Evolutionary conservation across 1,140 invertebrate species (phyloP), one percentile per base, ranked within the genome.

Genomic region (Drosophila pectinifera): DNA sequence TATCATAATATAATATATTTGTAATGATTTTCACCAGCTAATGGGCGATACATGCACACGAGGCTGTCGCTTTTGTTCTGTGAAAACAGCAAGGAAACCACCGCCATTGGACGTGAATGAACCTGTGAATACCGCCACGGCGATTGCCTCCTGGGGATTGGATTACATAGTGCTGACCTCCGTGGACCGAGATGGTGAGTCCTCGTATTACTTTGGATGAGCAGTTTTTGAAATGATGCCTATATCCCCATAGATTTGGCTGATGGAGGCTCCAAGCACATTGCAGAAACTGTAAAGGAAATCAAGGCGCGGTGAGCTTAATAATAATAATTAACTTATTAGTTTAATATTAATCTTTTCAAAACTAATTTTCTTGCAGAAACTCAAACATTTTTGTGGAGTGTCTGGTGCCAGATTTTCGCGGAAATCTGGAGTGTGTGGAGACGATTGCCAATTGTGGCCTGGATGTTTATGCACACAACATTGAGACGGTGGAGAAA

Each of bases 111-210:
- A 99, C 94, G 95, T 96, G 0, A 93, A 96, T 56, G 99, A 99
- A 93, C 99, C 99, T 8, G 83, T 94, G 5, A 98, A 99, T 92
- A 99, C 98, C 5, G 99, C 98, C 3, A 94, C 93, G 63, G 98
- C 99, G 4, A 96, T 99, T 78, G 94, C 95, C 48, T 95, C 96
- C 43, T 99, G 99, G 99, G 97, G 97, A 11, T 93, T 99, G 10
- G 97, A 99, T 92, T 99, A 99, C 93, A 96, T 99, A 67, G 99
- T 99, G 20, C 93, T 99, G 4, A 99, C 99, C 4, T 99, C 98
- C 14, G 99, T 99, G 0, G 99, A 99, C 93, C 94, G 99, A 92
- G 99, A 99, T 94, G 98, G 91, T 92, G 28, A 10, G 61, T 69
- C 22, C 24, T 72, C 13, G 7, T 48, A 10, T 24, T 13, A 20